Evolutionary conservation across 2,888 invertebrate genomes (phyloP).

Genomic region (Eueremaeus valkanovi): DNA sequence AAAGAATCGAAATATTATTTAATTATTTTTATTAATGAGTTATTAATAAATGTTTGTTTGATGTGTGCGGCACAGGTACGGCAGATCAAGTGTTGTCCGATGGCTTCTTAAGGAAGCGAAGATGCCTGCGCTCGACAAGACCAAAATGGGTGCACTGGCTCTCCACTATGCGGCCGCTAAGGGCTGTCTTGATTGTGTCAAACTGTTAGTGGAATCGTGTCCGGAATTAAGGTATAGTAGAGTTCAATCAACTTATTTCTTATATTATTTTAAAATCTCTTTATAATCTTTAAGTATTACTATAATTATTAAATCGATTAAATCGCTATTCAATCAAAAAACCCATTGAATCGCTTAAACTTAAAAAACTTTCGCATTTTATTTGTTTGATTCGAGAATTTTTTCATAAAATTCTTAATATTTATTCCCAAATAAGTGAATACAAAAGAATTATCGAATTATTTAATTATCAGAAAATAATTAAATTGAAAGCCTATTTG

Average conservation of each 20-base stretch:
- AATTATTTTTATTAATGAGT: background rate
- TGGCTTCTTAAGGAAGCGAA: conserved; percentile 61
- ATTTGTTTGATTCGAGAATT: background rate
- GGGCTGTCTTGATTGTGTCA: conserved; percentile 79
- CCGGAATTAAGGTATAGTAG: conserved; percentile 69
- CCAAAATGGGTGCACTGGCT: conserved; percentile 58
- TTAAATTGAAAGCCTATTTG: no score
- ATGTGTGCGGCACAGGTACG: conserved; percentile 56
- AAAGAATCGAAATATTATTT: background rate
- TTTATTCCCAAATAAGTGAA: background rate
- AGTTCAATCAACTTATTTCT: conserved; percentile 47
- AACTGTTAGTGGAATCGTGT: conserved; percentile 70
- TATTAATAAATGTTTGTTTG: conserved; percentile 44
- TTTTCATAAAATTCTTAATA: background rate
- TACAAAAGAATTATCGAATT: no score
- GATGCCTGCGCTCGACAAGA: conserved; percentile 58
- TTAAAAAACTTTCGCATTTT: background rate
- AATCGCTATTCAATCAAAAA: background rate
- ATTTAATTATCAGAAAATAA: background rate
- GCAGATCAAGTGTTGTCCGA: conserved; percentile 58
- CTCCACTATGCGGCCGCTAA: conserved; percentile 81
- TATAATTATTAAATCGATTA: no score
- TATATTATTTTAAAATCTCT: background rate
- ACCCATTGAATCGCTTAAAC: background rate
- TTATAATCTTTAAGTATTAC: background rate